Base-by-base conservation (phyloP, 2,888 invertebrate species). In the Eledone cirrhosa region DNA sequence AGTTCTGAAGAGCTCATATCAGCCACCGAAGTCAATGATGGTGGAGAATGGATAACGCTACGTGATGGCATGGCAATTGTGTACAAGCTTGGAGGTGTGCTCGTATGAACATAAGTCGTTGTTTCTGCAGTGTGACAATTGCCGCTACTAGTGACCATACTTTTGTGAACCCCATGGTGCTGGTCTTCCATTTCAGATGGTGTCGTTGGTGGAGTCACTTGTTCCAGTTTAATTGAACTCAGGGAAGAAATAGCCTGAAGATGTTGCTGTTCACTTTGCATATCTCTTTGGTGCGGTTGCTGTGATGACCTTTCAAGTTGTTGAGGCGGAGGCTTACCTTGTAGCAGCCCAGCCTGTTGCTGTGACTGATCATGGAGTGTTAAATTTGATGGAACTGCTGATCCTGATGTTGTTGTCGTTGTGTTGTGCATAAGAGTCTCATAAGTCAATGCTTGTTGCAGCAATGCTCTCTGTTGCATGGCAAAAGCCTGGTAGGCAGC, bases 401-500 rank as follows among this genome's bases (percentile, higher is more conserved):
- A 16, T 79, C 79, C 33, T 80, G 80, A n/a, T 80, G 77, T 48
- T 79, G 22, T 78, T 27, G 79, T 77, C n/a, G 84, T 84, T 19
- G 85, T 83, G 67, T 82, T 86, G 81, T 87, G 87, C 83, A 88
- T 86, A 79, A 87, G 80, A 41, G 84, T 85, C 82, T 88, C 88
- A 80, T 88, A 88, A 1, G 86, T 86, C 53, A 88, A 81, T 14
- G 87, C 87, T 74, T 87, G 88, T 79, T 88, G 88, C 14, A 87
- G 83, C 69, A 88, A 81, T 0, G 86, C 87, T 48, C 87, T 82
- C 83, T 87, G 87, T 78, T 87, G 87, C 81, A 87, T 84, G 59
- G 86, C 86, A 78, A 87, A 86, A 14, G 86, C 87, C 79, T 88
- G 88, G 77, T 88, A 88, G 0, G 87, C 86, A 13, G 88, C 87